Evolutionary conservation across 1,140 invertebrate species (phyloP).

Genomic region (Trachymyrmex cornetzi): DNA sequence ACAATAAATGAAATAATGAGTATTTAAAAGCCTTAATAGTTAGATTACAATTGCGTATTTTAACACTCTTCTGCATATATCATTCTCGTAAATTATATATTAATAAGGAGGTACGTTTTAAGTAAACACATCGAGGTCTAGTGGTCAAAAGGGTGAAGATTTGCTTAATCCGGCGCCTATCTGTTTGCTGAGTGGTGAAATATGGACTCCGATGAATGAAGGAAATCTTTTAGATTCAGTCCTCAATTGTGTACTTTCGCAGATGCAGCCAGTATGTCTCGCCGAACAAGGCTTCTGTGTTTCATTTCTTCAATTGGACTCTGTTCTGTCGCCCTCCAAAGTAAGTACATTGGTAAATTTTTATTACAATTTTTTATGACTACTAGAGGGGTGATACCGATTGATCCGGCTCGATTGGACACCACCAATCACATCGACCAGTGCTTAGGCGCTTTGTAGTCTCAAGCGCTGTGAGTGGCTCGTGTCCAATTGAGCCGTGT

Average conservation of each 20-base stretch:
- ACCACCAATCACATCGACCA: too few species aligned
- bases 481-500: too few species aligned
- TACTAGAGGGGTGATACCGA: too few species aligned
- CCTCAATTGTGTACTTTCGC: constrained; percentile 93
- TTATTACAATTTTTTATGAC: neutral
- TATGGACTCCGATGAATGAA: constrained; percentile 83
- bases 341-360: constrained; percentile 73
- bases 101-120: constrained; percentile 44
- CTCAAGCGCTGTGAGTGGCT: too few species aligned
- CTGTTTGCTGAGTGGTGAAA: constrained; percentile 82
- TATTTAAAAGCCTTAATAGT: neutral
- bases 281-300: constrained; percentile 98
- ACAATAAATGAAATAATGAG: neutral
- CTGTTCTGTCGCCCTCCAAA: constrained; percentile 85
- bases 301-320: constrained; percentile 96
- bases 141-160: constrained; percentile 81
- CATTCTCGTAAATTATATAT: constrained; percentile 5
- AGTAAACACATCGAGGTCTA: constrained; percentile 79
- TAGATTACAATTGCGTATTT: neutral
- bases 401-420: too few species aligned
- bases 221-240: constrained; percentile 88
- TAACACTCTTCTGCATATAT: neutral
- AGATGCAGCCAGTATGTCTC: constrained; percentile 96
- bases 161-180: constrained; percentile 82
- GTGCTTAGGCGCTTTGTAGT: too few species aligned